Evolutionary conservation across 1,140 invertebrate genomes (phyloP), one percentile per base, ranked within the genome.

Genomic region (Procambarus virginalis): DNA sequence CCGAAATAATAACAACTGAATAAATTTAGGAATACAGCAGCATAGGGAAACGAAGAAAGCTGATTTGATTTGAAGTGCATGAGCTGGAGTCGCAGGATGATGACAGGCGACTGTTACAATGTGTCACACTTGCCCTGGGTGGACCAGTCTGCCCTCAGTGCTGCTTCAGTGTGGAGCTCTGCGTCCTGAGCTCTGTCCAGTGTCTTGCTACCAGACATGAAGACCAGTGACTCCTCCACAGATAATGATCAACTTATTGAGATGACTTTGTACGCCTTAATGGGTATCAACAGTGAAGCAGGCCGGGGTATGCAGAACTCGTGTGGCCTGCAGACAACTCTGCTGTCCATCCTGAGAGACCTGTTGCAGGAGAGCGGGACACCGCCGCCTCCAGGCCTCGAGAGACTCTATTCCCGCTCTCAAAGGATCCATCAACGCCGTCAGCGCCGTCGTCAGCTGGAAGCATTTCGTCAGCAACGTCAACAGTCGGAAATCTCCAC

Each of bases 311-410:
- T 85, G 14, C 86, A 80, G 14, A 68, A 81, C 49, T 12, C 78
- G 22, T n/a, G 20, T 17, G 86, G 46, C 48, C 9, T 88, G 77
- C 86, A 88, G 79, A 46, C 86, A 12, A 82, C 64, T 46, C 49
- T 88, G n/a, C 64, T 88, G 68, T 51, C 79, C 14, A 22, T 82
- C 12, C 64, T 88, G 77, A 45, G 86, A 45, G 78, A 88, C 64
- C 46, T 88, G 58, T 48, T 88, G 58, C 60, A 20, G 55, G 86
- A 88, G 79, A 81, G 86, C 64, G 86, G 86, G 20, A 82, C 64
- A 60, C 86, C 45, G 49, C 64, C 86, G 64, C 86, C 86, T 0
- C 64, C 48, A 22, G 68, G 46, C 20, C 64, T 88, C 48, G 78
- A 81, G 17, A 64, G 76, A 49, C 78, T 88, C 77, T 49, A 82